Evolutionary conservation across 2,113 vertebrate genomes (phyloP).

Genomic region (Sprattus sprattus): DNA sequence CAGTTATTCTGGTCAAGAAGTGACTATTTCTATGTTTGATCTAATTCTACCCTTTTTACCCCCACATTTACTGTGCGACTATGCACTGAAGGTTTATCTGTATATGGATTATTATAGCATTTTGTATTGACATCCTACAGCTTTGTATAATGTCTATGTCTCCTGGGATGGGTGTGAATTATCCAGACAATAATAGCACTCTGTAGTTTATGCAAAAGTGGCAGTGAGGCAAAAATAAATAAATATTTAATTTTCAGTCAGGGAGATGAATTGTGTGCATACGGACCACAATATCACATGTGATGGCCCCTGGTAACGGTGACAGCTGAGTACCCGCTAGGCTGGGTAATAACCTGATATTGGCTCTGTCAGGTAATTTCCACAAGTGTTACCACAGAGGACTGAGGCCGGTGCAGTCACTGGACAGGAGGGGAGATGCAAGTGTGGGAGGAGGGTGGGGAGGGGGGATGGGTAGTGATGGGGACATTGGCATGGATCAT

Average conservation of each 20-base stretch:
- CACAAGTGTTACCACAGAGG: conserved; percentile 74
- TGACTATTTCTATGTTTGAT: not conserved
- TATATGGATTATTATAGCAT: not conserved
- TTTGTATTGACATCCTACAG: not conserved
- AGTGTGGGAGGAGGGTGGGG: not conserved
- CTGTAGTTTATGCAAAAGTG: conserved; percentile 44
- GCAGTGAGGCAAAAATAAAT: conserved; percentile 64
- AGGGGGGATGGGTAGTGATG: not conserved
- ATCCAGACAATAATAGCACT: not conserved
- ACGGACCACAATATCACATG: conserved; percentile 39
- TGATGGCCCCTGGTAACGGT: conserved; percentile 41
- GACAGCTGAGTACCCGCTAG: conserved; percentile 57
- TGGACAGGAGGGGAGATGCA: conserved; percentile 30
- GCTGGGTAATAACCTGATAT: conserved; percentile 74
- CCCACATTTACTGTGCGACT: no score
- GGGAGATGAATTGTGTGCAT: conserved; percentile 48
- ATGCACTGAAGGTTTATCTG: no score
- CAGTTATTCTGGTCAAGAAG: not conserved
- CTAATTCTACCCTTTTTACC: not conserved
- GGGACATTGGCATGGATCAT: conserved; percentile 40
- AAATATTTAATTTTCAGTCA: conserved; percentile 77
- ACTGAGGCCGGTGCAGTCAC: conserved; percentile 46
- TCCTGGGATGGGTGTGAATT: not conserved
- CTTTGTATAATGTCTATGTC: not conserved
- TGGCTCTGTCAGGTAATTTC: conserved; percentile 79